Evolutionary conservation across 2,113 vertebrate species (phyloP).

Genomic region (Sisor rabdophorus): DNA sequence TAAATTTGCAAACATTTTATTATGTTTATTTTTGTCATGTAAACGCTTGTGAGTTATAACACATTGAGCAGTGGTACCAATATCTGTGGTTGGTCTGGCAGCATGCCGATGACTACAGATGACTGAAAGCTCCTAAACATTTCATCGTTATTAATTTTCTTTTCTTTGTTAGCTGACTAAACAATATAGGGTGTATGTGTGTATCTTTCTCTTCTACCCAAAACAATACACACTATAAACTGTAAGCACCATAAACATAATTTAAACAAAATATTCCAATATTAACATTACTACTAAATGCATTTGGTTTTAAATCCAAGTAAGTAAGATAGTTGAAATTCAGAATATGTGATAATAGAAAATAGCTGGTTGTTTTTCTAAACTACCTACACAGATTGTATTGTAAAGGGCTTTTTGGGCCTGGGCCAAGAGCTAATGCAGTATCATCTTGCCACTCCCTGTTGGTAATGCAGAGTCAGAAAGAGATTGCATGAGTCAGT

Average conservation of each 20-base stretch:
- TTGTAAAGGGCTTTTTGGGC: conserved; percentile 59
- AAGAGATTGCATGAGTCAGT: conserved; percentile 42
- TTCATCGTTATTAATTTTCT: too few species aligned
- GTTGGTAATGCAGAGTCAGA: conserved; percentile 43
- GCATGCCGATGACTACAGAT: neutral
- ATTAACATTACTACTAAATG: neutral
- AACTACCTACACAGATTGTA: conserved; percentile 55
- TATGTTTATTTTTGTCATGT: neutral
- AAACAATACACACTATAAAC: neutral
- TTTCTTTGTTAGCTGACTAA: neutral
- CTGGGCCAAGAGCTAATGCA: conserved; percentile 63
- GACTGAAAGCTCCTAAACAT: neutral
- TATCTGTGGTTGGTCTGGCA: neutral
- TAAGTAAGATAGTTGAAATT: neutral
- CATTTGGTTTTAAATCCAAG: neutral
- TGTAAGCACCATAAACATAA: neutral
- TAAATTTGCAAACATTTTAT: neutral
- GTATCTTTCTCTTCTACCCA: neutral
- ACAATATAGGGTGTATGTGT: neutral
- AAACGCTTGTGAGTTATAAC: neutral
- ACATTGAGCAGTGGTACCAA: neutral
- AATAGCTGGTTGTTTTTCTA: conserved; percentile 38
- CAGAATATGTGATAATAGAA: neutral
- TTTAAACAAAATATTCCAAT: neutral
- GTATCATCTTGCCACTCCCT: conserved; percentile 56